Evolutionary conservation across 2,113 vertebrate species (phyloP), one percentile per base, ranked within the genome.

Genomic region (Silurus asotus): DNA sequence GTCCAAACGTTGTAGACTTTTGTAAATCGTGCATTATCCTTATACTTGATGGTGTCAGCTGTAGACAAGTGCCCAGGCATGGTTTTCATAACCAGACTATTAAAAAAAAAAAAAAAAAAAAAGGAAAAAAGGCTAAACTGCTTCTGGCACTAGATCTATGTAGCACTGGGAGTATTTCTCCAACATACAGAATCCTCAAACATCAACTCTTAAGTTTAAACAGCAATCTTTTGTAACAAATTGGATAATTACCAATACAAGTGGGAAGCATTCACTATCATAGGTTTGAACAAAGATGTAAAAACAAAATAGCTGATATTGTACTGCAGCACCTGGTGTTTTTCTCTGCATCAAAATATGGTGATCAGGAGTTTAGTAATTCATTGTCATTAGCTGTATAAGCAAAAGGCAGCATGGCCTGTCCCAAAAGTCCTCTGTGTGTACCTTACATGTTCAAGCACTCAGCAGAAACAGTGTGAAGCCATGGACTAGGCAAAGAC

Each of bases 81-180:
- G 70, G 77, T 83, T 87, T 69, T 76, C 82, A 84, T 70, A 84
- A 87, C 76, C 88, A 76, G 69, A 58, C 53, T 79, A 76, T 75
- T 69, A 78, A 61, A 84, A 81, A 37, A 37, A 37, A 37, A 37
- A 37, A 37, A 37, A 37, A 37, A 37, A 37, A 37, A 37, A 37
- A 37, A 37, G 3, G 1, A 37, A 37, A 37, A 65, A 79, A 56
- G 49, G 49, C 84, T 85, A 83, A 85, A 86, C 69, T 81, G 83
- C 76, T 78, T 82, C 81, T 89, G 86, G 87, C 86, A 89, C 53
- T 45, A 19, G 76, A 84, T 53, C 82, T 87, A 82, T 19, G 45
- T 84, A 51, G 65, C 49, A 72, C 83, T 28, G 25, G 37, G 20
- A 62, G 48, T 83, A 81, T 69, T 83, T 87, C 82, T 70, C 61